A percentile compares a stretch with the other conserved stretches of the same genome.
These are phyloP conservation scores for Promerops cafer DNA, from an alignment of 2,113 vertebrate species.

Conservation along the genomic window DNA sequence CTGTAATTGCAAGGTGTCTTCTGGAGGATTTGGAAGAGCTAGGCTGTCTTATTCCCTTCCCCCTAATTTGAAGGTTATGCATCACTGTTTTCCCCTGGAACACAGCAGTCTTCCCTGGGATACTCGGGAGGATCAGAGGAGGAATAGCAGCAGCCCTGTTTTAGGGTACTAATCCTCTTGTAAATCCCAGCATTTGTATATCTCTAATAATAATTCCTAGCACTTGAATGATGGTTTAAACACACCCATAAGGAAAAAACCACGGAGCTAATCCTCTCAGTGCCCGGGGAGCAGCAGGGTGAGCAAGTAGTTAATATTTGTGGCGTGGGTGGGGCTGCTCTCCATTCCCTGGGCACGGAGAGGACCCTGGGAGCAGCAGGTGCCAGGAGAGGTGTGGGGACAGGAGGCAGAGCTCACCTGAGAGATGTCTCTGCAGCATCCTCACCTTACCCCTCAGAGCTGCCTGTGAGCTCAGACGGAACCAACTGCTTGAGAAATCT, in stretches of 20 bases:
- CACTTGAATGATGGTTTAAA: background rate
- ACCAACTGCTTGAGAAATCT: background rate
- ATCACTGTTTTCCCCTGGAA: background rate
- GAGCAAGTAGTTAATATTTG: background rate
- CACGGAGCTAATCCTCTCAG: background rate
- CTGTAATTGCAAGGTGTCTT: background rate
- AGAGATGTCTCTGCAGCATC: background rate
- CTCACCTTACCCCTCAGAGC: background rate
- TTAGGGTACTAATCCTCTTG: background rate
- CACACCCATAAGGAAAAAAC: background rate
- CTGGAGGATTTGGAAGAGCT: background rate
- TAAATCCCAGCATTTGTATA: background rate
- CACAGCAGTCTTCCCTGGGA: background rate
- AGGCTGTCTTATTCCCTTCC: background rate
- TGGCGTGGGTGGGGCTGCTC: background rate
- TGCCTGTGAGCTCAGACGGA: background rate
- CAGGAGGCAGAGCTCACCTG: background rate
- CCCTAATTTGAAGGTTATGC: background rate
- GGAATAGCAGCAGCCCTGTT: background rate
- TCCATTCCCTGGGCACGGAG: accelerated
- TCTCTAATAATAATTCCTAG: background rate
- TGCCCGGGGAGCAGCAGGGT: background rate
- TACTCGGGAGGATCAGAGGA: background rate
- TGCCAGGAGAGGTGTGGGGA: background rate
- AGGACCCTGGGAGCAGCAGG: background rate